Evolutionary conservation across 2,797 vertebrate species (phyloP).

Genomic region (Pseudotriccus pelzelni): DNA sequence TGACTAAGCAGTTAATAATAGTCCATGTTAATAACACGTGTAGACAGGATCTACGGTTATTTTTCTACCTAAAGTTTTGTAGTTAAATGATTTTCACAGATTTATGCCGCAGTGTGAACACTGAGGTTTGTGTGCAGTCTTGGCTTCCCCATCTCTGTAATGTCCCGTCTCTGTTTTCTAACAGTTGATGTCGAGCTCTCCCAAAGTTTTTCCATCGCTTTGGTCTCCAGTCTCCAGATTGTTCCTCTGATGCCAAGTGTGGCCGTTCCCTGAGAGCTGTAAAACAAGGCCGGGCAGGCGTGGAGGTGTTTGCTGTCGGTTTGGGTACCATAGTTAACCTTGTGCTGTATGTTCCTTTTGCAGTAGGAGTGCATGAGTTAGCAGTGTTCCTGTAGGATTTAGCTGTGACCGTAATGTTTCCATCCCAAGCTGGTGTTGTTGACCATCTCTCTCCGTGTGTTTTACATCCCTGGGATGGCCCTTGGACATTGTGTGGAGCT

Average conservation of each 20-base stretch:
- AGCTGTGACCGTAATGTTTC: neutral
- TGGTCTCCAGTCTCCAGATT: neutral
- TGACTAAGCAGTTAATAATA: constrained; percentile 2
- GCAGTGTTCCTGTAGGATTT: neutral
- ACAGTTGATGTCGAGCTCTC: neutral
- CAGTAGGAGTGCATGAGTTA: constrained; percentile 15
- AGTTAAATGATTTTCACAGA: constrained; percentile 39
- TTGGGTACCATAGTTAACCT: neutral
- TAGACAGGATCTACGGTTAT: constrained; percentile 43
- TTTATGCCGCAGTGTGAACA: constrained; percentile 15
- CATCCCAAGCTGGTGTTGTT: neutral
- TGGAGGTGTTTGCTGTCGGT: neutral
- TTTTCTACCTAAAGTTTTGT: constrained; percentile 59
- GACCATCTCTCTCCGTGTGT: neutral
- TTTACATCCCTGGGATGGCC: neutral
- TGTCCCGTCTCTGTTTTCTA: neutral
- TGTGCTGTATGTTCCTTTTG: constrained; percentile 22
- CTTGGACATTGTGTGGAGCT: neutral
- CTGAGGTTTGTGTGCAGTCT: neutral
- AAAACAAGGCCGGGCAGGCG: neutral
- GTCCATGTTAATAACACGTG: neutral
- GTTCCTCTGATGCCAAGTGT: neutral
- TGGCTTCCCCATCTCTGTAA: neutral
- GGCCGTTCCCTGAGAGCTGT: neutral
- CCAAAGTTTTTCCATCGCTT: neutral